Evolutionary conservation across 2,888 invertebrate genomes (phyloP), one percentile per base, ranked within the genome.

Genomic region (Abscondita cerata): DNA sequence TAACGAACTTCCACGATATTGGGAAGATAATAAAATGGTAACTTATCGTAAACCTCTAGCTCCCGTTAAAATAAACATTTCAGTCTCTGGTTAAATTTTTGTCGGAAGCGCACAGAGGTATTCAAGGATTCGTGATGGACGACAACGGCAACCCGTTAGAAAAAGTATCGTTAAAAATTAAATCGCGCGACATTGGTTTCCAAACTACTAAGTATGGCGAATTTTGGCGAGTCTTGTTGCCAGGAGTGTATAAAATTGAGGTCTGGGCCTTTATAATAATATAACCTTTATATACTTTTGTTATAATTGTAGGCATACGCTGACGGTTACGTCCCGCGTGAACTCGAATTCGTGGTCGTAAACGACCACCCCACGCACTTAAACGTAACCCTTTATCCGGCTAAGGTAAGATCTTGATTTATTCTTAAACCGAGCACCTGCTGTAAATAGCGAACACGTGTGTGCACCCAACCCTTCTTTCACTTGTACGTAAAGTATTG

Each of bases 161-260:
- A 72, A 88, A 90, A 52, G 94, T 92, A 8, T 85, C 89, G 5
- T 81, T 95, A 62, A 90, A 89, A 75, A 87, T 96, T 36, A 89
- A 90, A 77, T 89, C 89, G 0, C 87, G 95, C 51, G 92, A 95
- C 75, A 91, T 95, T 70, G 88, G 89, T 52, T 94, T 95, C 79
- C 90, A 90, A 78, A 91, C 92, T 52, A 93, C 94, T 6, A 90
- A 91, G 76, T 89, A 92, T 77, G 96, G 96, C n/a, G 96, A 97
- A 80, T 97, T 92, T 82, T 97, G 95, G 96, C 87, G 95, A 74
- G 89, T 97, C 63, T 81, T 97, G 16, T 81, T 96, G 63, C 96
- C 96, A 1, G 96, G 96, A 68, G 84, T 86, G 53, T 96, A 96
- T 80, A 89, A 88, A 72, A 81, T 96, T 11, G 90, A 93, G 84